Evolutionary conservation across 2,797 vertebrate genomes (phyloP).

Genomic region (Chrysocyon brachyurus): DNA sequence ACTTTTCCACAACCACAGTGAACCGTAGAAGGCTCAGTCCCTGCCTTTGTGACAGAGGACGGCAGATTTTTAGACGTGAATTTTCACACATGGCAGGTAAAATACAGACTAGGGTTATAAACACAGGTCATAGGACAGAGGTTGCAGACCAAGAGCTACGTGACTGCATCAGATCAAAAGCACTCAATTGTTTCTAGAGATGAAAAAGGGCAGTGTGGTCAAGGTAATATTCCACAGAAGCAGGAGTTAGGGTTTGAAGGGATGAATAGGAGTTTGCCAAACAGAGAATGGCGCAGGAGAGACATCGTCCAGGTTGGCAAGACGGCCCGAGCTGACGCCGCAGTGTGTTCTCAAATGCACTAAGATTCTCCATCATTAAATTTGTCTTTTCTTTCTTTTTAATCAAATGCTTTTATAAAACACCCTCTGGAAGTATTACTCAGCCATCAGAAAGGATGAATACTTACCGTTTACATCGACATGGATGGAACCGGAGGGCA

Average conservation of each 20-base stretch:
- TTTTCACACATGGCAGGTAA: neutral
- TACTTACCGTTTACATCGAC: no score
- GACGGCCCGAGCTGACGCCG: neutral
- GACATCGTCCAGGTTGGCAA: neutral
- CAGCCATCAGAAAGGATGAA: no score
- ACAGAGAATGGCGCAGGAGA: neutral
- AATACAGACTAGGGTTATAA: neutral
- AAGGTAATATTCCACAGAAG: neutral
- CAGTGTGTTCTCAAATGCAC: rapidly evolving
- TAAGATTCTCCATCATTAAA: neutral
- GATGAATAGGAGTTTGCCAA: neutral
- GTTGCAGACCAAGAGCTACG: neutral
- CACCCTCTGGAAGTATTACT: neutral
- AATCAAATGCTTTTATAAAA: neutral
- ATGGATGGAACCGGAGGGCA: no score
- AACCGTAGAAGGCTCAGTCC: neutral
- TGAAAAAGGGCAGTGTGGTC: neutral
- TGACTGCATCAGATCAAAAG: neutral
- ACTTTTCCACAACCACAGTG: neutral
- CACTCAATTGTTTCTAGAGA: neutral
- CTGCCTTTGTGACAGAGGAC: neutral
- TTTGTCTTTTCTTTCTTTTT: neutral
- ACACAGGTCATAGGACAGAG: neutral
- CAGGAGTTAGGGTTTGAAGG: neutral
- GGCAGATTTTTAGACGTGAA: neutral